These are phyloP conservation scores for Schrankia costaestrigalis DNA, from an alignment of 2,888 invertebrate species.

Conservation along the genomic window DNA sequence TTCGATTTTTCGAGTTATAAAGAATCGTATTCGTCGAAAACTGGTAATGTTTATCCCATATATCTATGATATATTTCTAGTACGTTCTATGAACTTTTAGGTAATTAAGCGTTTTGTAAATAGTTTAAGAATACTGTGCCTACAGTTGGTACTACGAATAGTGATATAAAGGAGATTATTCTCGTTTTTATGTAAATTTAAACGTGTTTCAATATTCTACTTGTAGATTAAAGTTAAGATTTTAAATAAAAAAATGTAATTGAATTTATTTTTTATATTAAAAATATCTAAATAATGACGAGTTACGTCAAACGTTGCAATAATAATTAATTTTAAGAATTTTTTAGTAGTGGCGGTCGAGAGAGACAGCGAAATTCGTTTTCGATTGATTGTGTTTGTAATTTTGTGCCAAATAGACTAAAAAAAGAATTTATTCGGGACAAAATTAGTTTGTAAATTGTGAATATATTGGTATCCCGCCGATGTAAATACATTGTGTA, in stretches of 20 bases:
- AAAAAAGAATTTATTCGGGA: constrained; percentile 69
- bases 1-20: constrained; percentile 33
- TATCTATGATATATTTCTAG: constrained; percentile 98
- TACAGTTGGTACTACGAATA: constrained; percentile 26
- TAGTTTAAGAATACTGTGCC: constrained; percentile 34
- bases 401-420: constrained; percentile 79
- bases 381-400: constrained; percentile 34
- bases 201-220: constrained; percentile 30
- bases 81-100: constrained; percentile 96
- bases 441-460: constrained; percentile 60
- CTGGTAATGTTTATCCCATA: constrained; percentile 95
- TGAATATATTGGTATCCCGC: constrained; percentile 46
- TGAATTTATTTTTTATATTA: constrained; percentile 32
- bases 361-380: constrained; percentile 20
- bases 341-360: constrained; percentile 33
- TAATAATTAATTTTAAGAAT: constrained; percentile 34
- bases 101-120: constrained; percentile 62
- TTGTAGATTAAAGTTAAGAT: too few species aligned
- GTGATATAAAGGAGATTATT: constrained; percentile 49
- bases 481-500: constrained; percentile 53
- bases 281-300: constrained; percentile 39
- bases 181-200: constrained; percentile 31
- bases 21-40: constrained; percentile 61
- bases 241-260: constrained; percentile 19
- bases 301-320: constrained; percentile 46